Conservation (phyloP, 2,888 invertebrate species). For the Drosophila histrio region DNA sequence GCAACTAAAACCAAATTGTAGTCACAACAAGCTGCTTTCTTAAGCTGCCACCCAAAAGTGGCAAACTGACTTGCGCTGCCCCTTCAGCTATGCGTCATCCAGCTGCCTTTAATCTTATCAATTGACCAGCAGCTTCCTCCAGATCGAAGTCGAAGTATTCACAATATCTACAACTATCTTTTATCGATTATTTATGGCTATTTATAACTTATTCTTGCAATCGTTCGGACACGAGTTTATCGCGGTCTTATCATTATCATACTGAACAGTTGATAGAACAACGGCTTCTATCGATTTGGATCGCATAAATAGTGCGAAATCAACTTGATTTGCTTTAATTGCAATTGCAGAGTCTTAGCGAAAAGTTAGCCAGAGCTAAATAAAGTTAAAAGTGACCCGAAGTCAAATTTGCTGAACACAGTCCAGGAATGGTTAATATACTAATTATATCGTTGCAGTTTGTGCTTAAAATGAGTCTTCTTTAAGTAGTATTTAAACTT, state of each 20-base stretch:
- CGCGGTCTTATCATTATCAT: neutral
- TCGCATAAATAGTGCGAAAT: neutral
- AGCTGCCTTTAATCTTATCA: neutral
- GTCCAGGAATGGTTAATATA: too few species aligned
- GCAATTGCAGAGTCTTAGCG: neutral
- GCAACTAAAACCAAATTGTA: constrained; percentile 24
- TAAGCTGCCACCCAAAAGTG: neutral
- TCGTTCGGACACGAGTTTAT: neutral
- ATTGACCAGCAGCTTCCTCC: neutral
- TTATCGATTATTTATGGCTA: neutral
- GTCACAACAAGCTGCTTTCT: neutral
- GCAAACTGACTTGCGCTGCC: neutral
- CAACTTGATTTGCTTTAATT: neutral
- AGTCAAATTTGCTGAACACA: too few species aligned
- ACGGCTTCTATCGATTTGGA: neutral
- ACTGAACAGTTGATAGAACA: neutral
- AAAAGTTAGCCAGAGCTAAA: neutral
- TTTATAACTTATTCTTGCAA: neutral
- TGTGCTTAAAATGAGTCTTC: too few species aligned
- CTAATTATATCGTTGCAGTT: too few species aligned
- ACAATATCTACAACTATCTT: neutral
- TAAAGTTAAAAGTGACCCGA: too few species aligned
- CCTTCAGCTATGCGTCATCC: neutral
- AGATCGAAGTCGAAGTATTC: too few species aligned
- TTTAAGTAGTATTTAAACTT: too few species aligned